Evolutionary conservation across 2,113 vertebrate genomes (phyloP).

Genomic region (Ophthalmolycus amberensis): DNA sequence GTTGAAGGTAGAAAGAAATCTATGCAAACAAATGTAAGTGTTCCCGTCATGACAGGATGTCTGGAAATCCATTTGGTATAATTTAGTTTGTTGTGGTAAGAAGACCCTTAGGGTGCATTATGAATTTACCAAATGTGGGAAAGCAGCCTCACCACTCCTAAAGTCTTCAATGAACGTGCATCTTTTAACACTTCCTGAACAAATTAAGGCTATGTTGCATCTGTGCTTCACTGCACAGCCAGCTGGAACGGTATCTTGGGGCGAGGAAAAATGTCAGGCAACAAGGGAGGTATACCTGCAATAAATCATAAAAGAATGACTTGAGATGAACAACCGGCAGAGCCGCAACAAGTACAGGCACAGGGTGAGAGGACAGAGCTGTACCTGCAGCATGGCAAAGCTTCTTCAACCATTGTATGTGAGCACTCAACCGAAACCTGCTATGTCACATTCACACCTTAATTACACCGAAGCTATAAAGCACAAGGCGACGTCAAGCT

Average conservation of each 20-base stretch:
- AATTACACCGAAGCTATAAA: neutral
- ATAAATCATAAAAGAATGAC: conserved; percentile 58
- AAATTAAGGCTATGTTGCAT: neutral
- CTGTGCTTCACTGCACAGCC: conserved; percentile 6
- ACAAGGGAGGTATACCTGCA: conserved; percentile 13
- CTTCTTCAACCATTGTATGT: neutral
- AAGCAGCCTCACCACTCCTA: neutral
- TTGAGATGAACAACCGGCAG: conserved; percentile 35
- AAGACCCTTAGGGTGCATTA: neutral
- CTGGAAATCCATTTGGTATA: neutral
- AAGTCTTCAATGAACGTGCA: neutral
- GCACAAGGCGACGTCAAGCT: conserved; percentile 4
- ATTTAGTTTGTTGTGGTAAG: neutral
- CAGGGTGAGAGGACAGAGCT: conserved; percentile 8
- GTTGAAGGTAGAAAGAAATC: neutral
- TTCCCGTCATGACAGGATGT: neutral
- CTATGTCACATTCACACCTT: conserved; percentile 41
- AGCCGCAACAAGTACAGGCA: conserved; percentile 52
- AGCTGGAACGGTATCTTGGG: conserved; percentile 31
- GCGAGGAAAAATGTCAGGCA: conserved; percentile 40
- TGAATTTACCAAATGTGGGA: neutral
- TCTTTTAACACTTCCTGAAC: neutral
- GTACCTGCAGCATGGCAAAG: conserved; percentile 2
- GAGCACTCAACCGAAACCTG: conserved; percentile 19
- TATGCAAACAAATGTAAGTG: neutral